Percentiles rank a stretch among this genome's conserved stretches.
These are phyloP conservation scores for Dipus sagitta DNA, from an alignment of 2,797 vertebrate genomes.

Conservation along the genomic window DNA sequence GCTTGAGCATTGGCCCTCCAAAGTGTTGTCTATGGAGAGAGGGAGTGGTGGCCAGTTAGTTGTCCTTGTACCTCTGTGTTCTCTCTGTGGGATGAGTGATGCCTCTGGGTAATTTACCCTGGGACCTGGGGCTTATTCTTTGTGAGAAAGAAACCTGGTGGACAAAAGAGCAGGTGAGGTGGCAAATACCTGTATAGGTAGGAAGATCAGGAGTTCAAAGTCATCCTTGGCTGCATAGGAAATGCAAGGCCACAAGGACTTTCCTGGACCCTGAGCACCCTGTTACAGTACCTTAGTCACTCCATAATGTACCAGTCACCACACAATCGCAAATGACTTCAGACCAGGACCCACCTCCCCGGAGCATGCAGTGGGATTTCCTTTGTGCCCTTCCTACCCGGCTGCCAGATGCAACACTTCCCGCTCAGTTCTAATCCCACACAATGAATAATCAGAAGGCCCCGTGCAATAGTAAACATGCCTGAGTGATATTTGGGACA, in stretches of 20 bases:
- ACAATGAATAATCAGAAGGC: too few relatives aligned
- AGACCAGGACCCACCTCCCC: too few relatives aligned
- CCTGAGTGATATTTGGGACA: too few relatives aligned
- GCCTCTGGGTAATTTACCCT: background rate
- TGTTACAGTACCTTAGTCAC: too few relatives aligned
- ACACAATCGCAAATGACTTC: too few relatives aligned
- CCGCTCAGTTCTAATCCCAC: too few relatives aligned
- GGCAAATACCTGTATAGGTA: background rate
- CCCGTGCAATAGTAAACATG: too few relatives aligned
- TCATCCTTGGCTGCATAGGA: background rate
- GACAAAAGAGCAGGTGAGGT: background rate
- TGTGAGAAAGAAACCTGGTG: background rate
- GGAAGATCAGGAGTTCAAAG: background rate
- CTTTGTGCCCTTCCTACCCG: too few relatives aligned
- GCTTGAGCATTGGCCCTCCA: background rate
- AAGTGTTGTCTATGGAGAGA: accelerated
- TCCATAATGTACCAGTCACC: too few relatives aligned
- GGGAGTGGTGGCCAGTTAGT: accelerated
- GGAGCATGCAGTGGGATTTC: too few relatives aligned
- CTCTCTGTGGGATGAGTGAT: background rate
- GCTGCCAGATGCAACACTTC: too few relatives aligned
- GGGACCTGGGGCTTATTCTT: background rate
- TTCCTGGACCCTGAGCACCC: too few relatives aligned
- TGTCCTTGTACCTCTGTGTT: accelerated
- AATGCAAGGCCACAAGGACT: background rate